These are phyloP conservation scores for Condylura cristata DNA, from an alignment of 2,113 vertebrate genomes.

Conservation along the genomic window DNA sequence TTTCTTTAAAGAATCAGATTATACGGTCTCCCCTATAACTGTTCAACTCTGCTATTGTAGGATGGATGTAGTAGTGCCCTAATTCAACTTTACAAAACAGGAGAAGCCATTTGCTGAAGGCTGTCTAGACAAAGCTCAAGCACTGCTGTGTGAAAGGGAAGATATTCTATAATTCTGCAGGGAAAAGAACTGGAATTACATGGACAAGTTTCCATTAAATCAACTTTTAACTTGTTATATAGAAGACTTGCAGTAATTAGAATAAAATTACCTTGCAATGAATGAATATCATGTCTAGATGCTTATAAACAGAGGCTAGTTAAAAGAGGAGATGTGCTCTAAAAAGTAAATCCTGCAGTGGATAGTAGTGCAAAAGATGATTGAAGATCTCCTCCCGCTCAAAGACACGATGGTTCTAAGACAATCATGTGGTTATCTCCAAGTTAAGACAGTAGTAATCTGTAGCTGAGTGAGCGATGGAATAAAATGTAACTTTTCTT, in stretches of 20 bases:
- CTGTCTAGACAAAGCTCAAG: neutral
- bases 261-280: neutral
- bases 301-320: neutral
- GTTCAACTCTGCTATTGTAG: neutral
- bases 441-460: neutral
- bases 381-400: neutral
- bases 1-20: neutral
- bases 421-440: neutral
- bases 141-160: neutral
- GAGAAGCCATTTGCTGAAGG: neutral
- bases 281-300: neutral
- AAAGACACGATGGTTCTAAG: neutral
- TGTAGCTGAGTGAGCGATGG: neutral
- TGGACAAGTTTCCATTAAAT: neutral
- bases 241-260: neutral
- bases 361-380: neutral
- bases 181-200: neutral
- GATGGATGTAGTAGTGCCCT: neutral
- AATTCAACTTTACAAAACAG: neutral
- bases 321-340: neutral
- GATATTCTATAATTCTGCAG: neutral
- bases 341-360: neutral
- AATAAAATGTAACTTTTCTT: neutral
- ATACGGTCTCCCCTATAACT: neutral
- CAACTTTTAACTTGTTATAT: neutral